Conservation (phyloP, 2,888 invertebrate species). For the Ametastegia equiseti region DNA sequence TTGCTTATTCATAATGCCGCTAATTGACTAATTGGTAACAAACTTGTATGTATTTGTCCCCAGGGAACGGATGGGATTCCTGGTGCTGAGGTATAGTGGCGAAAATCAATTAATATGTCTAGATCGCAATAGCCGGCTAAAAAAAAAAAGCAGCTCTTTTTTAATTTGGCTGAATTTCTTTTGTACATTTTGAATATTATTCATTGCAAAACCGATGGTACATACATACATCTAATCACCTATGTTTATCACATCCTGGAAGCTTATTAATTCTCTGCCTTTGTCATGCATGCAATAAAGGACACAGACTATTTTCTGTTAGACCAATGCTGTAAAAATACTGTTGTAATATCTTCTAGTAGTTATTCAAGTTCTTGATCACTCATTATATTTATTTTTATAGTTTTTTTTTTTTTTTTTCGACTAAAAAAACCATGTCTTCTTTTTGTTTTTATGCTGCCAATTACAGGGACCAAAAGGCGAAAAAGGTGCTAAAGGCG, state of each 20-base stretch:
- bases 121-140: neutral
- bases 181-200: neutral
- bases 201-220: neutral
- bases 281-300: conserved; percentile 39
- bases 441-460: conserved; percentile 44
- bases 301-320: conserved; percentile 29
- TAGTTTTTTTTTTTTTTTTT: neutral
- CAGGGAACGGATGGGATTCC: conserved; percentile 97
- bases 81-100: conserved; percentile 86
- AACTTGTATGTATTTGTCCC: conserved; percentile 63
- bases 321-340: neutral
- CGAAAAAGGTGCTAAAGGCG: conserved; percentile 92
- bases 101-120: neutral
- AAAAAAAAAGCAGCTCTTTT: neutral
- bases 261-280: conserved; percentile 25
- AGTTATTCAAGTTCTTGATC: neutral
- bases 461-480: conserved; percentile 89
- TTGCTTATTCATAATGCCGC: too few relatives aligned
- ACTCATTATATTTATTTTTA: neutral
- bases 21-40: too few relatives aligned
- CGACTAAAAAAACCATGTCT: neutral
- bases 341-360: neutral
- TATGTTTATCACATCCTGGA: conserved; percentile 7
- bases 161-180: neutral
- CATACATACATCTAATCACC: neutral